These are phyloP conservation scores for Sinopyrophorus schimmeli DNA, from an alignment of 2,888 invertebrate species.

Conservation along the genomic window DNA sequence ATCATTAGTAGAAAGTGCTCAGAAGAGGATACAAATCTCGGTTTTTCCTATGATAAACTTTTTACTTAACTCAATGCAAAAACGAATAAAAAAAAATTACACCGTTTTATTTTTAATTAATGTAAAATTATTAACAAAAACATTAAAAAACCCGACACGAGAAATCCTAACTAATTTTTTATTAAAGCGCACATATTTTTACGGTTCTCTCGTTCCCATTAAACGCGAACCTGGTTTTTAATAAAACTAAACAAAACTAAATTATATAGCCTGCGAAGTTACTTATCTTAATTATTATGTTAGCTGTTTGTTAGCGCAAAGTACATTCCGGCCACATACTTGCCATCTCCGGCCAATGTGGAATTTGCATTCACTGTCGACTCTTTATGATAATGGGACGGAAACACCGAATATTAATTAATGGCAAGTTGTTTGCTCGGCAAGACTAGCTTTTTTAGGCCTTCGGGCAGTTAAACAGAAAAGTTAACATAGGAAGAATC, in stretches of 20 bases:
- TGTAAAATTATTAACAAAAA: no score
- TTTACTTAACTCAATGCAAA: no score
- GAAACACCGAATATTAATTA: conserved; percentile 41
- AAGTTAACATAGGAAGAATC: conserved; percentile 32
- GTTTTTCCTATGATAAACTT: no score
- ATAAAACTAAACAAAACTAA: conserved; percentile 16
- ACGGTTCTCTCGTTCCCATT: no score
- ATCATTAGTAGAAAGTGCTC: no score
- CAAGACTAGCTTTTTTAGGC: conserved; percentile 34
- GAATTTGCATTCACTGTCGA: conserved; percentile 37
- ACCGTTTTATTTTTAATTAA: no score
- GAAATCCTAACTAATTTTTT: no score
- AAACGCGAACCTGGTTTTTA: no score
- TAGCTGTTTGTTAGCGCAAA: conserved; percentile 14
- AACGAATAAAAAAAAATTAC: no score
- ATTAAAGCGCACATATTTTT: no score
- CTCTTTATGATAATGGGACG: conserved; percentile 28
- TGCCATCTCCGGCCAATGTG: conserved; percentile 33
- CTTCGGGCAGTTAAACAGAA: conserved; percentile 35
- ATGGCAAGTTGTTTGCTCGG: conserved; percentile 37
- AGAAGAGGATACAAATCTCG: no score
- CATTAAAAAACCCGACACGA: no score
- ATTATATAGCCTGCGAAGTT: conserved; percentile 15
- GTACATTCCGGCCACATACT: conserved; percentile 35
- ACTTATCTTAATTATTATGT: conserved; percentile 23